Base-by-base conservation (phyloP, 2,888 invertebrate genomes). In the Apamea crenata region DNA sequence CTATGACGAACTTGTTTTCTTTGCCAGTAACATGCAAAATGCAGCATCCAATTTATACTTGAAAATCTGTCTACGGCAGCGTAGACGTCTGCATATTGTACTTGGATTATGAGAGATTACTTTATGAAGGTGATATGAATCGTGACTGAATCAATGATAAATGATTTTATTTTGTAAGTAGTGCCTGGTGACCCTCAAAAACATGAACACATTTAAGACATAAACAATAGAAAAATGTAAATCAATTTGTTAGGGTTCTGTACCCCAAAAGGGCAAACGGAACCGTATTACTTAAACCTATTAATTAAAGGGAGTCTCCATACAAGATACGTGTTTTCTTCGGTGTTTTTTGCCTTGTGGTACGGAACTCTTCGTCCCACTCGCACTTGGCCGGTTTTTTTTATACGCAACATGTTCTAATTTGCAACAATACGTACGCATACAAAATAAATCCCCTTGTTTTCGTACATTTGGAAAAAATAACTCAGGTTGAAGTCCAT, bases 21-120 rank as follows among this genome's bases (percentile, higher is more conserved):
- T 69, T 77, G 18, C 50, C 40, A 16, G 73, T 59, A 78, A 66
- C 63, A 76, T 81, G 80, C 66, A 83, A 77, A 82, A 84, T 81
- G 74, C 81, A 81, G 44, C 16, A 47, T 61, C 59, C 44, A n/a
- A 61, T 36, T 77, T 36, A 77, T 77, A 36, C 77, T 36, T 61
- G n/a, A 47, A 47, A 32, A 76, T 32, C 7, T 32, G 44, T 36
- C 10, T 59, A 21, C 56, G 44, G 16, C 66, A 18, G n/a, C 18
- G 10, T 32, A 21, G 14, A 32, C 0, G 6, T 59, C 6, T 74
- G 32, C 5, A 75, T 44, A 68, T 32, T 44, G 32, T 18, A n/a
- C 29, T 29, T 40, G 16, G 25, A 18, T 68, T 69, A 16, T 67
- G 25, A 40, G 21, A 29, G 5, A 68, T 44, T 32, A 29, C 1